A percentile compares a stretch with the other conserved stretches of the same genome.
phyloP scores from a whole-genome alignment of 1,140 invertebrate species.

The Cotesia glomerata region DNA sequence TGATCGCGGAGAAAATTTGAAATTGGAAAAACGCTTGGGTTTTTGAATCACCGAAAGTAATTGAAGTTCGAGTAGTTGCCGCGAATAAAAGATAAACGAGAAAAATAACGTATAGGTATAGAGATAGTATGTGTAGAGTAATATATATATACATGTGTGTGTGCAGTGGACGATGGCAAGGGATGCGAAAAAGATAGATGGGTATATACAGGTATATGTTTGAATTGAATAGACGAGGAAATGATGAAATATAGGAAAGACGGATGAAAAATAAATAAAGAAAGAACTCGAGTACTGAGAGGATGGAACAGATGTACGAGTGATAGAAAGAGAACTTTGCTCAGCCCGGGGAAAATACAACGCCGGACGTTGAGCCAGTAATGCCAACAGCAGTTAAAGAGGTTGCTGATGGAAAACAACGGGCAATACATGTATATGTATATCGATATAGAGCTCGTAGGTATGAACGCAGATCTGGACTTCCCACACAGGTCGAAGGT shows the following conservation, averaged over 20 bases:
- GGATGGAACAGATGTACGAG: neutral
- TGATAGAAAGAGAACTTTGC: constrained; percentile 37
- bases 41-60: constrained; percentile 45
- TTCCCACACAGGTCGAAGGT: constrained; percentile 6
- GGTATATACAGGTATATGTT: neutral
- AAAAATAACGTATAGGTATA: constrained; percentile 19
- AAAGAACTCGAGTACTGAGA: constrained; percentile 1
- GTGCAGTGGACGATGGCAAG: neutral
- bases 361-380: neutral
- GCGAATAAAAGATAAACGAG: constrained; percentile 33
- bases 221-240: constrained; percentile 28
- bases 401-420: neutral
- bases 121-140: no score
- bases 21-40: constrained; percentile 46
- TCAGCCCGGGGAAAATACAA: neutral
- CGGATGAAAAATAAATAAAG: constrained; percentile 2
- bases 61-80: constrained; percentile 51
- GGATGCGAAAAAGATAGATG: neutral
- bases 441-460: no score
- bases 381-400: neutral
- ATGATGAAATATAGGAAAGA: constrained; percentile 32
- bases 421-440: neutral
- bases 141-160: neutral
- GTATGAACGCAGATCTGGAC: constrained; percentile 1
- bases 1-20: constrained; percentile 48